Evolutionary conservation across 2,797 vertebrate genomes (phyloP).

Genomic region (Cryptoprocta ferox): DNA sequence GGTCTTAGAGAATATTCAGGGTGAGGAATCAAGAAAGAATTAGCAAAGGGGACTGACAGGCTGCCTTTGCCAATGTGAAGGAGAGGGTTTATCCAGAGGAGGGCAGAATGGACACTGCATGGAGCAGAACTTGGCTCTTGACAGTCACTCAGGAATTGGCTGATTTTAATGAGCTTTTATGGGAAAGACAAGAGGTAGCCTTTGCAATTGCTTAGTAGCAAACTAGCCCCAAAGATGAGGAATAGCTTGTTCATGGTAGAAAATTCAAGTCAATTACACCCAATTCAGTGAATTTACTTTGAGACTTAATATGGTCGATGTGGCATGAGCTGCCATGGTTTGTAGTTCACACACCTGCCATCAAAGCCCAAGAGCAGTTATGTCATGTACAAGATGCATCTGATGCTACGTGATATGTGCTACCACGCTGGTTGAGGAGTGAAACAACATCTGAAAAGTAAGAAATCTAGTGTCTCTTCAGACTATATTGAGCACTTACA

Average conservation of each 20-base stretch:
- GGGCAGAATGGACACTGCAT: background rate
- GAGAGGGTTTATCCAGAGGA: background rate
- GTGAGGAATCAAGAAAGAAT: background rate
- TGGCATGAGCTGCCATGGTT: background rate
- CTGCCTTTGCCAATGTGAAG: background rate
- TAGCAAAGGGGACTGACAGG: background rate
- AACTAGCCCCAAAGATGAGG: background rate
- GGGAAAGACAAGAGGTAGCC: background rate
- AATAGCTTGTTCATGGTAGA: background rate
- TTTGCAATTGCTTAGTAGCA: background rate
- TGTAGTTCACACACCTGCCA: background rate
- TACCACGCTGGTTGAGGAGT: background rate
- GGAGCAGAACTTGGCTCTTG: background rate
- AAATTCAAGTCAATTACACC: background rate
- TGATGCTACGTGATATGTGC: background rate
- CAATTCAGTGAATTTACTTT: background rate
- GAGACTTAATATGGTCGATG: background rate
- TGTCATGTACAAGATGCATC: background rate
- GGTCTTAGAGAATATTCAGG: background rate
- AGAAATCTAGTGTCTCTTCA: background rate
- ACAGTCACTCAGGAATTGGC: background rate
- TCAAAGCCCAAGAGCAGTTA: background rate
- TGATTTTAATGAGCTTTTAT: background rate
- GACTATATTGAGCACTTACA: background rate
- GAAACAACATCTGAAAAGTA: constrained; percentile 4